Evolutionary conservation across 2,113 vertebrate species (phyloP).

Genomic region (Sphaerodactylus townsendi): DNA sequence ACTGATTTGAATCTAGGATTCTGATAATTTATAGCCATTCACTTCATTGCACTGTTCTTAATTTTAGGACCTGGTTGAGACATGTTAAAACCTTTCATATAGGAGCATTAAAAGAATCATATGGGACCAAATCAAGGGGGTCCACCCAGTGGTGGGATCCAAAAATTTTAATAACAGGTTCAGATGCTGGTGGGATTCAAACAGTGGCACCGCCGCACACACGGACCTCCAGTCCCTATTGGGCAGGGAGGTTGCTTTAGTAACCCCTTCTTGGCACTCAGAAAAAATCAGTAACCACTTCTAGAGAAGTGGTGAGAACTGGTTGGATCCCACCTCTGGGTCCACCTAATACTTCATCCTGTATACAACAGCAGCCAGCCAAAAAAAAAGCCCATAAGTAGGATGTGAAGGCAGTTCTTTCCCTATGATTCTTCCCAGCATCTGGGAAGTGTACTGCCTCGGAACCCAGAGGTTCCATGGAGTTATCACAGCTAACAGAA

Average conservation of each 20-base stretch:
- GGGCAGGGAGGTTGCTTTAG: too few relatives aligned
- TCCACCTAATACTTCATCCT: not conserved
- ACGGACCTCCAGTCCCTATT: too few relatives aligned
- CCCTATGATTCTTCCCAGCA: not conserved
- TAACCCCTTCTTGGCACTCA: too few relatives aligned
- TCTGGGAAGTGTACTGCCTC: not conserved
- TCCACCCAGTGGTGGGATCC: too few relatives aligned
- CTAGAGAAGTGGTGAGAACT: too few relatives aligned
- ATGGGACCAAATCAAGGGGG: not conserved
- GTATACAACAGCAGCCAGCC: not conserved
- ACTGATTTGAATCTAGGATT: constrained; percentile 28
- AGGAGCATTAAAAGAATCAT: not conserved
- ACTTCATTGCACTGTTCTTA: not conserved
- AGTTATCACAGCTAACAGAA: not conserved
- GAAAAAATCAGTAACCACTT: too few relatives aligned
- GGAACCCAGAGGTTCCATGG: not conserved
- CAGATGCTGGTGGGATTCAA: too few relatives aligned
- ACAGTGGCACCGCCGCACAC: too few relatives aligned
- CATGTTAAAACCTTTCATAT: not conserved
- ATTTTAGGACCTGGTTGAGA: not conserved
- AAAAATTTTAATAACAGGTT: too few relatives aligned
- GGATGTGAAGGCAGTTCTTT: not conserved
- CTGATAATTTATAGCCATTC: not conserved
- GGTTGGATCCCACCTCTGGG: too few relatives aligned
- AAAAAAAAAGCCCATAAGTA: not conserved